Conservation (phyloP, 2,113 vertebrate genomes). For the Nansenia antarctica region DNA sequence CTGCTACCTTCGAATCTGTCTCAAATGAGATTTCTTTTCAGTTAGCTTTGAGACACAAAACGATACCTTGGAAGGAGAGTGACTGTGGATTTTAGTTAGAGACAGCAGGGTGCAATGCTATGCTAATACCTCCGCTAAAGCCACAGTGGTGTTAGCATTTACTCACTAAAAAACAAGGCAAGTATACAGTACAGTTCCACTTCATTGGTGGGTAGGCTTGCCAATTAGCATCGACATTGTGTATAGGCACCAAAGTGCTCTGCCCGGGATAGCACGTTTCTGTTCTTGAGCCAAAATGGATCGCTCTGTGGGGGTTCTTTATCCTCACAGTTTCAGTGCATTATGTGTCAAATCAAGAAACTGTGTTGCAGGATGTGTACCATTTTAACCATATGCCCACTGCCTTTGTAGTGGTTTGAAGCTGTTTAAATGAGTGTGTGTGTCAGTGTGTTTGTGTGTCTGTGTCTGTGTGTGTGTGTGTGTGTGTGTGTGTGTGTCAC, state of each 20-base stretch:
- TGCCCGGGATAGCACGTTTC: slow-evolving; percentile 50
- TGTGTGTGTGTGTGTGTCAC: not conserved
- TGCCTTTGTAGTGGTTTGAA: slow-evolving; percentile 5
- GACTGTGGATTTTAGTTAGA: too few species aligned
- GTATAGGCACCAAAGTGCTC: slow-evolving; percentile 48
- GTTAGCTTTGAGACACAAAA: too few species aligned
- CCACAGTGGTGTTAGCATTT: slow-evolving; percentile 40
- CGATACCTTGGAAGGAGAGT: too few species aligned
- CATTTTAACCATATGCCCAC: slow-evolving; percentile 4
- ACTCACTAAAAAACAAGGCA: slow-evolving; percentile 53
- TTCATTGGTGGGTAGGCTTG: slow-evolving; percentile 54
- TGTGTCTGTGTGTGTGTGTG: not conserved
- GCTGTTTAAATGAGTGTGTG: slow-evolving; percentile 8
- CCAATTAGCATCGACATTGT: slow-evolving; percentile 73
- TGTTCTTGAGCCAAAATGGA: slow-evolving; percentile 54
- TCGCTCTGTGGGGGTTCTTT: slow-evolving; percentile 43
- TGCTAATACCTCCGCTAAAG: slow-evolving; percentile 8
- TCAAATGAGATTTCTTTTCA: too few species aligned
- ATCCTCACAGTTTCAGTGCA: slow-evolving; percentile 44
- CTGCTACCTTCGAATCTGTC: too few species aligned
- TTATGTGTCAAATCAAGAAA: slow-evolving; percentile 50
- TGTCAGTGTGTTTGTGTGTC: not conserved
- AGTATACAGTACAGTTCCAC: slow-evolving; percentile 59
- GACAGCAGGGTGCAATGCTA: too few species aligned
- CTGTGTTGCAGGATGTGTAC: not conserved